These are phyloP conservation scores for Myripristis jacobus DNA, from an alignment of 2,797 vertebrate species.

Conservation along the genomic window DNA sequence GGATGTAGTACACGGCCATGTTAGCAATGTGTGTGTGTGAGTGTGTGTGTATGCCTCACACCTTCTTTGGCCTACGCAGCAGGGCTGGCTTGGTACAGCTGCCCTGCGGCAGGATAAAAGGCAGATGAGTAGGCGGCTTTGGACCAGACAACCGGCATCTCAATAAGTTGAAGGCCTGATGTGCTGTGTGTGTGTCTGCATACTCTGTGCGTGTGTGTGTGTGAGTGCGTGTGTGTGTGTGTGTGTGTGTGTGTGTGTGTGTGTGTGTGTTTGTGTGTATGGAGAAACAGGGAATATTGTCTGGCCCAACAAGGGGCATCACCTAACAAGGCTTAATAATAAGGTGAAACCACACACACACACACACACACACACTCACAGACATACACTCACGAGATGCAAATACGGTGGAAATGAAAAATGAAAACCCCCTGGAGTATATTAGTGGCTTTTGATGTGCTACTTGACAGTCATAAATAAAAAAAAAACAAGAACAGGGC, in stretches of 20 bases:
- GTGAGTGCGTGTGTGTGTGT: slow-evolving; percentile 15
- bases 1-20: slow-evolving; percentile 34
- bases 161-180: slow-evolving; percentile 37
- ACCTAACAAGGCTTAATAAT: slow-evolving; percentile 47
- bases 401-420: neutral
- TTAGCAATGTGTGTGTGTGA: slow-evolving; percentile 22
- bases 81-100: slow-evolving; percentile 57
- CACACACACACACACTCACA: neutral
- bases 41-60: slow-evolving; percentile 35
- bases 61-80: slow-evolving; percentile 61
- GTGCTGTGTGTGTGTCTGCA: neutral
- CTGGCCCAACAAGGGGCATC: slow-evolving; percentile 35
- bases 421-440: neutral
- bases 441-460: neutral
- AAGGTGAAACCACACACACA: slow-evolving; percentile 20
- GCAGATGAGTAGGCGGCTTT: slow-evolving; percentile 69
- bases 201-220: slow-evolving; percentile 36
- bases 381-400: slow-evolving; percentile 1
- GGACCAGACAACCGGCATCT: slow-evolving; percentile 63
- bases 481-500: slow-evolving; percentile 19
- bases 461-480: slow-evolving; percentile 33
- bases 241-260: slow-evolving; percentile 21
- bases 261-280: slow-evolving; percentile 3
- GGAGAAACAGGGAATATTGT: slow-evolving; percentile 35
- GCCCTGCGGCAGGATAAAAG: slow-evolving; percentile 66